phyloP scores from a whole-genome alignment of 37 sponge, comb jelly and placozoan genomes.

The Ephydatia muelleri region DNA sequence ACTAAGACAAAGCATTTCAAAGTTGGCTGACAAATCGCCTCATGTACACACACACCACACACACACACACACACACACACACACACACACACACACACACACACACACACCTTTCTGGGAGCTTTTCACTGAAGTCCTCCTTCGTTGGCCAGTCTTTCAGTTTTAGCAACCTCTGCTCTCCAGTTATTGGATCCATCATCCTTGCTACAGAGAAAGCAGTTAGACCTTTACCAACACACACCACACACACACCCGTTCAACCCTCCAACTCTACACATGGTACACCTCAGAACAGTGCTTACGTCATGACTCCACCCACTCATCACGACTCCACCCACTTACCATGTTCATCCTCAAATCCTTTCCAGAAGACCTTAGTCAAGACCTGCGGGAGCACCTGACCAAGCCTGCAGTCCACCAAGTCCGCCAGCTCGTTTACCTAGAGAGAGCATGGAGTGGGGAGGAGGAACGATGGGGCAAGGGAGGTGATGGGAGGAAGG shows the following conservation, averaged over 20 bases:
- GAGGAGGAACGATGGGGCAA: neutral
- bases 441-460: neutral
- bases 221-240: neutral
- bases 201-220: constrained; percentile 47
- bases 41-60: too few relatives aligned
- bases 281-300: neutral
- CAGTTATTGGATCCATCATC: constrained; percentile 52
- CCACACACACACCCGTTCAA: too few relatives aligned
- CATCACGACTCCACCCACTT: neutral
- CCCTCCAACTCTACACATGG: constrained; percentile 10
- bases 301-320: neutral
- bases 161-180: constrained; percentile 86
- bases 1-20: too few relatives aligned
- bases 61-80: neutral
- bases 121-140: constrained; percentile 91
- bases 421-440: constrained; percentile 83
- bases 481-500: neutral
- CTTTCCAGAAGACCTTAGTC: constrained; percentile 82
- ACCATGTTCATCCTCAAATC: constrained; percentile 79
- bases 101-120: constrained; percentile 77
- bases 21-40: too few relatives aligned
- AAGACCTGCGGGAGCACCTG: constrained; percentile 60
- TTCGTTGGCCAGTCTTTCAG: constrained; percentile 96
- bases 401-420: constrained; percentile 84
- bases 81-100: neutral